phyloP scores from a whole-genome alignment of 2,797 vertebrate species.

The Megalops cyprinoides region DNA sequence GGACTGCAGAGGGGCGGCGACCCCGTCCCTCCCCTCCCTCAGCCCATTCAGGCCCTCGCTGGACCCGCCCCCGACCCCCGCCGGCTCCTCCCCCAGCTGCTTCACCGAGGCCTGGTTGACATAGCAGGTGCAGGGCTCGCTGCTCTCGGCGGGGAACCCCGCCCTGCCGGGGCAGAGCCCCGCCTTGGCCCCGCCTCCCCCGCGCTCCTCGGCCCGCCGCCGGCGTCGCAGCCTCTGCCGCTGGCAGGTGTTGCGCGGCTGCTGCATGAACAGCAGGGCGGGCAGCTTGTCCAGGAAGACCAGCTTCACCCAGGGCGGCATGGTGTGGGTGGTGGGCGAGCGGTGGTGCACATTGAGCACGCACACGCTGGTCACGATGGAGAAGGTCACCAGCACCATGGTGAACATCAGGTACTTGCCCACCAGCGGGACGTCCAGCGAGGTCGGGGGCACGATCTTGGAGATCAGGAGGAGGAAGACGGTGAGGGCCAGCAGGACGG shows the following conservation, averaged over 20 bases:
- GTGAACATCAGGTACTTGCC: constrained; percentile 98
- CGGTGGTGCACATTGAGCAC: constrained; percentile 95
- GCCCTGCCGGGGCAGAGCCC: background rate
- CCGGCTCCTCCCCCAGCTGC: constrained; percentile 48
- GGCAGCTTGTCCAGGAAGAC: constrained; percentile 92
- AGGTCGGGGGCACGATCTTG: constrained; percentile 94
- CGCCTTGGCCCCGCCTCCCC: background rate
- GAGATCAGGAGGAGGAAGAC: constrained; percentile 95
- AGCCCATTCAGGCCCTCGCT: constrained; percentile 54
- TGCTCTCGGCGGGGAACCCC: constrained; percentile 45
- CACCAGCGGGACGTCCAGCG: constrained; percentile 91
- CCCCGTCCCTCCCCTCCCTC: constrained; percentile 46
- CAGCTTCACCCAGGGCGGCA: constrained; percentile 92
- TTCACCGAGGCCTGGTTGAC: constrained; percentile 61
- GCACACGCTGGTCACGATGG: constrained; percentile 93
- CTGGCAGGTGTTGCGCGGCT: constrained; percentile 86
- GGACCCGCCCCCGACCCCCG: constrained; percentile 2
- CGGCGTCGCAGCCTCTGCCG: constrained; percentile 84
- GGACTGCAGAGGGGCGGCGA: background rate
- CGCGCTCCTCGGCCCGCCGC: constrained; percentile 74
- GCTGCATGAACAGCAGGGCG: constrained; percentile 91
- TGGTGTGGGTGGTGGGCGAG: constrained; percentile 94
- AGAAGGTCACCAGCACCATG: constrained; percentile 96
- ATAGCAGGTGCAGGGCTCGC: constrained; percentile 57
- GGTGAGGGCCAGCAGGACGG: constrained; percentile 90